Evolutionary conservation across 2,113 vertebrate species (phyloP).

Genomic region (Poecilia latipinna): DNA sequence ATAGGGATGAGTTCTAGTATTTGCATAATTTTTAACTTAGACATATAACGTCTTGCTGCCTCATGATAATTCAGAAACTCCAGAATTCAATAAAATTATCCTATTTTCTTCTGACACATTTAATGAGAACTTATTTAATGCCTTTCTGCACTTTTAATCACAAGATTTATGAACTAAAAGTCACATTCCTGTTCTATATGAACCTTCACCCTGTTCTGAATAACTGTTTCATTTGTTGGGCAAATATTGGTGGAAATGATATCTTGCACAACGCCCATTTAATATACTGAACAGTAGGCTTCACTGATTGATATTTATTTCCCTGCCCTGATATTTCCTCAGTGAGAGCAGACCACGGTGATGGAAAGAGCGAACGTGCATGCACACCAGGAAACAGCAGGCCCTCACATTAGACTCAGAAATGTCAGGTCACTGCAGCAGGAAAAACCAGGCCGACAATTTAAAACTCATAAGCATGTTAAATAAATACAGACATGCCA

Average conservation of each 20-base stretch:
- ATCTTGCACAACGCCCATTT: constrained; percentile 21
- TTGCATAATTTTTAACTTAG: background rate
- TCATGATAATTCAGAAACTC: constrained; percentile 1
- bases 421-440: constrained; percentile 20
- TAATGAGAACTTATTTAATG: constrained; percentile 17
- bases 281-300: background rate
- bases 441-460: constrained; percentile 34
- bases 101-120: constrained; percentile 13
- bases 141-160: constrained; percentile 5
- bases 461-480: constrained; percentile 53
- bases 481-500: constrained; percentile 59
- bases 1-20: too few relatives aligned
- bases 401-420: constrained; percentile 30
- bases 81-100: constrained; percentile 4
- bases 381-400: constrained; percentile 36
- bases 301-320: constrained; percentile 53
- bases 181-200: constrained; percentile 4
- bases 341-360: constrained; percentile 1
- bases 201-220: constrained; percentile 5
- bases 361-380: constrained; percentile 28
- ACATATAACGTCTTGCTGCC: background rate
- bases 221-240: constrained; percentile 47
- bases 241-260: constrained; percentile 27
- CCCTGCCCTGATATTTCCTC: constrained; percentile 12
- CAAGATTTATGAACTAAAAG: constrained; percentile 5